Evolutionary conservation across 2,113 vertebrate species (phyloP).

Genomic region (Salminus brasiliensis): DNA sequence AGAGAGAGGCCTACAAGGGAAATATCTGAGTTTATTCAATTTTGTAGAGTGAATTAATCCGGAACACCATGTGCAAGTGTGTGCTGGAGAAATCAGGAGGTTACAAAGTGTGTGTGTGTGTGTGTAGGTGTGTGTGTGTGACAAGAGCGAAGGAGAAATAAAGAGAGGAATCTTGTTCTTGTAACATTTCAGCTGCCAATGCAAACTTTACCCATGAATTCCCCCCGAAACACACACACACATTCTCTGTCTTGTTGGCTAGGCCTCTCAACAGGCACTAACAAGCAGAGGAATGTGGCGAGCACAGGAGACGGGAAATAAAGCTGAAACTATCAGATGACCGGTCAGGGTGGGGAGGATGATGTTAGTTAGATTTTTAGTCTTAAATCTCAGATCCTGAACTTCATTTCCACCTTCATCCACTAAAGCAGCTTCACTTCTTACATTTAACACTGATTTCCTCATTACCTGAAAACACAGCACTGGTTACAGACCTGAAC

Average conservation of each 20-base stretch:
- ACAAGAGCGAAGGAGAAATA: background rate
- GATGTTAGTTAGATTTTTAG: no score
- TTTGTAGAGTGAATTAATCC: slow-evolving; percentile 8
- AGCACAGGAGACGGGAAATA: background rate
- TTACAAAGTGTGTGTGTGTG: slow-evolving; percentile 49
- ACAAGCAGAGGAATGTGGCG: slow-evolving; percentile 25
- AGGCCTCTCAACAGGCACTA: background rate
- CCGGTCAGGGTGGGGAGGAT: background rate
- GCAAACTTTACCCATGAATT: slow-evolving; percentile 18
- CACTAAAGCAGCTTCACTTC: background rate
- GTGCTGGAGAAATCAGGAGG: slow-evolving; percentile 7
- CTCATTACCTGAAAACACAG: background rate
- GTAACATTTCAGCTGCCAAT: slow-evolving; percentile 35
- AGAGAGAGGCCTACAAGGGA: background rate
- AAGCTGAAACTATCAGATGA: background rate
- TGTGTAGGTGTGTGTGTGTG: slow-evolving; percentile 35
- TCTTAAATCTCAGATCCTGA: background rate
- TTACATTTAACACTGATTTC: background rate
- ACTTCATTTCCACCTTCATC: background rate
- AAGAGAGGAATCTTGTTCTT: slow-evolving; percentile 12
- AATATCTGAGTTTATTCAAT: slow-evolving; percentile 17
- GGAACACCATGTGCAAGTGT: background rate
- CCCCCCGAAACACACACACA: background rate
- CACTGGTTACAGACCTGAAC: background rate
- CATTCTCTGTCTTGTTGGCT: background rate